A percentile compares a stretch with the other conserved stretches of the same genome.
Conservation (phyloP, 30 jellyfish, hydroid and myxozoan genomes). For the Pseudorhiza aurosa region DNA sequence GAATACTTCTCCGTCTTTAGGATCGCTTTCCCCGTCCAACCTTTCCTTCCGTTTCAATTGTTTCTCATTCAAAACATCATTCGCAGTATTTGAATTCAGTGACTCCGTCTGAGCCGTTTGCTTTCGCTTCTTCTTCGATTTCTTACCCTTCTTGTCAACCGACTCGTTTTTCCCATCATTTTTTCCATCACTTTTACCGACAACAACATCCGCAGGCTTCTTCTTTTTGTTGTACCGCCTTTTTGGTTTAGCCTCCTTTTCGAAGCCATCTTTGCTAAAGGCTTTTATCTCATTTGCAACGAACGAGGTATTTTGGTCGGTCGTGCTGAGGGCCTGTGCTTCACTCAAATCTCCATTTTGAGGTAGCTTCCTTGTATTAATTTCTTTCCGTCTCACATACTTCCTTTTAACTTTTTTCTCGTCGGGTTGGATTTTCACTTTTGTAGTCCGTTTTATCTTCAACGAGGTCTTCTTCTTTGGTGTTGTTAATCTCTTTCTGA, state of each 20-base stretch:
- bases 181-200: background rate
- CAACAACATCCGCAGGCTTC: background rate
- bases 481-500: background rate
- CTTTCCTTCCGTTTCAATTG: background rate
- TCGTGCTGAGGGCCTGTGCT: background rate
- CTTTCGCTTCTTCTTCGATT: background rate
- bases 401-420: constrained; percentile 23
- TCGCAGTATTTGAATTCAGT: background rate
- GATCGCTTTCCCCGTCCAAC: background rate
- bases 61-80: background rate
- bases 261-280: background rate
- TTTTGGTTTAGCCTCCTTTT: constrained; percentile 3
- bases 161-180: background rate
- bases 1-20: background rate
- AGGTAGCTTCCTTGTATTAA: background rate
- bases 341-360: background rate
- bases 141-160: background rate
- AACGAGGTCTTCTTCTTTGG: no score
- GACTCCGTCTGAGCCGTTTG: background rate
- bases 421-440: background rate
- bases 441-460: background rate
- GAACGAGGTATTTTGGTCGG: background rate
- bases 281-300: background rate
- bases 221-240: constrained; percentile 4
- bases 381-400: background rate